phyloP scores from a whole-genome alignment of 2,797 vertebrate species.

The Borostomias antarcticus region DNA sequence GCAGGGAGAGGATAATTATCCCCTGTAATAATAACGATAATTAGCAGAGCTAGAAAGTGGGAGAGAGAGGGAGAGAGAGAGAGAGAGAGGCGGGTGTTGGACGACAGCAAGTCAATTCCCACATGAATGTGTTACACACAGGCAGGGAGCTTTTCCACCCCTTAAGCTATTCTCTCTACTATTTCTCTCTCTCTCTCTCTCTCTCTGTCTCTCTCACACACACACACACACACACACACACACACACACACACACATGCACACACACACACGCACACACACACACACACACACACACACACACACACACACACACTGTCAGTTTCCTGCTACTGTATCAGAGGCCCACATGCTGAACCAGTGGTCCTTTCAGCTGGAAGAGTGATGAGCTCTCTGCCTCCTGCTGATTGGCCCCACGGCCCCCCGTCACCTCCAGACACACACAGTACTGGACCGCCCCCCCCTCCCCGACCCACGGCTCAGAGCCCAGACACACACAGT shows the following conservation, averaged over 20 bases:
- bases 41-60: conserved; percentile 69
- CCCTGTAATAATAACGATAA: conserved; percentile 76
- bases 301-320: not conserved
- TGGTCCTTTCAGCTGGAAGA: conserved; percentile 52
- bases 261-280: not conserved
- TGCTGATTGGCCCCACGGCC: conserved; percentile 56
- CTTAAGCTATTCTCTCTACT: not conserved
- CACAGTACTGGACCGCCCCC: conserved; percentile 40
- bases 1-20: conserved; percentile 75
- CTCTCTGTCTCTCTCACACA: not conserved
- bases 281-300: not conserved
- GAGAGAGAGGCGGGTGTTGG: too few species aligned
- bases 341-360: conserved; percentile 44
- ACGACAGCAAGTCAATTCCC: too few species aligned
- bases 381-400: conserved; percentile 61
- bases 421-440: conserved; percentile 66
- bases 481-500: conserved; percentile 20
- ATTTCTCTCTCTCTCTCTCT: not conserved
- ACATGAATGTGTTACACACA: too few species aligned
- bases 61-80: too few species aligned
- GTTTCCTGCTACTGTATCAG: conserved; percentile 43
- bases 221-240: conserved; percentile 17
- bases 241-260: conserved; percentile 7
- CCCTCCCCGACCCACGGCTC: conserved; percentile 28
- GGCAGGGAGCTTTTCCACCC: too few species aligned